phyloP scores from a whole-genome alignment of 1,140 invertebrate genomes.

The Cardiocondyla obscurior region DNA sequence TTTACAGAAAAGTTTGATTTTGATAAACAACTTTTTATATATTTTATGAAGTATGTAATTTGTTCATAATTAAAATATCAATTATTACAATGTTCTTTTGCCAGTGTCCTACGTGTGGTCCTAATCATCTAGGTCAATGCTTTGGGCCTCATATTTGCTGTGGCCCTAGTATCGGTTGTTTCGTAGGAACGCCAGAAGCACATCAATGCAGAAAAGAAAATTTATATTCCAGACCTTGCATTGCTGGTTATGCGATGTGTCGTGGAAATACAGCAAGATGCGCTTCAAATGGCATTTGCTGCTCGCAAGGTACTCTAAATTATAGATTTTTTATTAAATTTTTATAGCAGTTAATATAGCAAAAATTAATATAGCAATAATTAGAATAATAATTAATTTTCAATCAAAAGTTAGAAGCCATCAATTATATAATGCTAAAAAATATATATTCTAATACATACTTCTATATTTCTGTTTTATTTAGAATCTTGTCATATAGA shows the following conservation, averaged over 20 bases:
- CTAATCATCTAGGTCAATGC: constrained; percentile 82
- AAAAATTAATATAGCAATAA: not conserved
- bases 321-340: constrained; percentile 7
- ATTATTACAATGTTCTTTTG: constrained; percentile 33
- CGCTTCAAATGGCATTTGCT: constrained; percentile 84
- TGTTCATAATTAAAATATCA: not conserved
- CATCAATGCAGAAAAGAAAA: constrained; percentile 82
- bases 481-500: constrained; percentile 82
- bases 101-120: constrained; percentile 83
- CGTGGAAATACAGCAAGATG: constrained; percentile 84
- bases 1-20: not conserved
- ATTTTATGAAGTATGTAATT: not conserved
- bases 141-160: constrained; percentile 85
- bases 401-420: not conserved
- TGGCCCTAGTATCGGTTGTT: constrained; percentile 83
- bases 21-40: not conserved
- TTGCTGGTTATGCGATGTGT: constrained; percentile 83
- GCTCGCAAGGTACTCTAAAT: constrained; percentile 82
- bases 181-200: constrained; percentile 83
- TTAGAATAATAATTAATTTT: not conserved
- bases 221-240: constrained; percentile 79
- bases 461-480: no score
- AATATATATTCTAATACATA: not conserved
- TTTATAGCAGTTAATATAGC: no score
- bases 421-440: not conserved